Base-by-base conservation (phyloP, 2,888 invertebrate genomes). In the Apoda limacodes region DNA sequence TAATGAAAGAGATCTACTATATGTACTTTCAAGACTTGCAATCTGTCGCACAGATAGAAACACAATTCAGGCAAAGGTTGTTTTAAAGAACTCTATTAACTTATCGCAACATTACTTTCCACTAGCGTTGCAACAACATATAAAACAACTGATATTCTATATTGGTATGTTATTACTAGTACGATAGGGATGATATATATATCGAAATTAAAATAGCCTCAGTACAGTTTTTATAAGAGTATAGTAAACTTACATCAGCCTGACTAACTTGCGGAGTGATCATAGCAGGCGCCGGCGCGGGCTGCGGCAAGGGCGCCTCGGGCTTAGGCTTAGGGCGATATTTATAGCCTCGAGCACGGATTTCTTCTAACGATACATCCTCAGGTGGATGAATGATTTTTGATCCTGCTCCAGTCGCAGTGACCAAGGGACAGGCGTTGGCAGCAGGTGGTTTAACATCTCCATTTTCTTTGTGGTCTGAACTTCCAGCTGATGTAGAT, bases 311-410 rank as follows among this genome's bases (percentile, higher is more conserved):
- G 2, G 63, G 64, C 20, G 63, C 53, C 23, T 66, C 69, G 0
- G 60, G 63, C 26, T 64, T 61, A 2, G 74, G 64, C 24, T 55
- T 60, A 2, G 72, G 64, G 3, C 83, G 83, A 60, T 93, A 93
- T 54, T 88, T 88, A 6, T 85, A 70, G 51, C 83, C 75, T 28
- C 90, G 75, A 5, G 93, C 88, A 28, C 90, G 81, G 44, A 92
- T 85, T 71, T 95, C 93, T 63, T 94, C 94, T 62, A 94, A 60
- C 15, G 96, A 96, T 30, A 95, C 87, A 67, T 95, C 95, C 64
- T 97, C 96, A 1, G 93, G 89, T 0, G 97, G 97, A 69, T 97
- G 97, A 46, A 97, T 86, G 33, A 97, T 96, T 74, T 91, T 90
- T 54, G 93, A 92, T 21, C 92, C 88, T 4, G 93, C 89, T 23